Evolutionary conservation across 2,888 invertebrate species (phyloP), one percentile per base, ranked within the genome.

Genomic region (Nemurella pictetii): DNA sequence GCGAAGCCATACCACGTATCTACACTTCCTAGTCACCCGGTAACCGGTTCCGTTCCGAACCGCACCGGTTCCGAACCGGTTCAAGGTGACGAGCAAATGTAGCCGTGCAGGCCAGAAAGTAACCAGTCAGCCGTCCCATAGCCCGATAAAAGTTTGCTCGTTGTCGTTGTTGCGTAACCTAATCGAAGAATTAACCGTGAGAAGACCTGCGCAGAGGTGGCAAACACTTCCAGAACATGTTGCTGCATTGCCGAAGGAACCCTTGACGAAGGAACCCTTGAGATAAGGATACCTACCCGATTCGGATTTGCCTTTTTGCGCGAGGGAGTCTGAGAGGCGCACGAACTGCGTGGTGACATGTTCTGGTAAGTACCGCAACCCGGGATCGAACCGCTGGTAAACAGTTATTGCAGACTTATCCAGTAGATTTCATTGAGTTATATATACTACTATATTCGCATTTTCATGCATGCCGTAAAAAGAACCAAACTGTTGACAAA

Each of bases 201-300:
- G 80, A 80, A 80, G 80, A 80, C 35, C 26, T 80, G 80, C 80
- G 80, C 32, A 80, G 80, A 80, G 35, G 30, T 26, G 32, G 32
- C 29, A 80, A 80, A 80, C 32, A 80, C 80, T 80, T 80, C 80
- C 80, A 80, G 80, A 80, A 80, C 80, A 80, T 80, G 80, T 80
- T 80, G 80, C 80, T 80, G 80, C 80, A 25, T 29, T 80, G 80
- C 15, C 55, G 55, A 55, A 80, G 80, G 80, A 35, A 35, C 32
- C 80, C 36, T 29, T 80, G 80, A 20, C 55, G 55, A 55, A 80
- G 80, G 80, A 35, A 35, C 32, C 32, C 80, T 32, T 80, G 32
- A 80, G 35, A 80, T 80, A 30, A 80, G 35, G 32, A 80, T 75
- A 20, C 55, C 55, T 15, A 78, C 78, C 78, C 28, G 30, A 78